Percentiles rank a stretch among this genome's conserved stretches.
phyloP scores from a whole-genome alignment of 2,888 invertebrate species.

The Limenitis camilla region DNA sequence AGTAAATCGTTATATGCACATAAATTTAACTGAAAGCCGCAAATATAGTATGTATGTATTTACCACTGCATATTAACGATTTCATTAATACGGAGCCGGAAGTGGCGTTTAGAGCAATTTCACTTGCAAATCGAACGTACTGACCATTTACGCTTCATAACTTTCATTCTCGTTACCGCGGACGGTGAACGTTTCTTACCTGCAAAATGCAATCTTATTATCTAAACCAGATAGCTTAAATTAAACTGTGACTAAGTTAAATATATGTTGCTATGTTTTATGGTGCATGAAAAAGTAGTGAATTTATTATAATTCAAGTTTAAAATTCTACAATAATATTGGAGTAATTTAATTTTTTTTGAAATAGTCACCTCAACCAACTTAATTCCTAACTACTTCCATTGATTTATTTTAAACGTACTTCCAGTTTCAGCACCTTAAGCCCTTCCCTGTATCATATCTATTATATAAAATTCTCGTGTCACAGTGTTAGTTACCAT shows the following conservation, averaged over 20 bases:
- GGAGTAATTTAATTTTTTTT: too few species aligned
- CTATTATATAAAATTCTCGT: too few species aligned
- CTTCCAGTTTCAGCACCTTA: too few species aligned
- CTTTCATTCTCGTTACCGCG: constrained; percentile 45
- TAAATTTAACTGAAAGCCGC: too few species aligned
- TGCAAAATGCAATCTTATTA: constrained; percentile 5
- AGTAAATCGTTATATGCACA: too few species aligned
- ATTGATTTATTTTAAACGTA: too few species aligned
- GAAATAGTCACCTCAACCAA: too few species aligned
- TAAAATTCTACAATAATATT: too few species aligned
- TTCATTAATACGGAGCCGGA: constrained; percentile 29
- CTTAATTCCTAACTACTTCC: too few species aligned
- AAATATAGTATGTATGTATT: constrained; percentile 7
- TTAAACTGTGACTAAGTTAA: neutral
- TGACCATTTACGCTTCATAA: constrained; percentile 45
- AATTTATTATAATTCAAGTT: too few species aligned
- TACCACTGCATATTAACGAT: constrained; percentile 10
- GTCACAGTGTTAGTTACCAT: too few species aligned
- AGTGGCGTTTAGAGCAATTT: constrained; percentile 32
- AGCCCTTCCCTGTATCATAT: too few species aligned
- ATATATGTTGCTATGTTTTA: constrained; percentile 5
- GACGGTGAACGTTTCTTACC: constrained; percentile 10
- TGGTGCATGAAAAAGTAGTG: constrained; percentile 1
- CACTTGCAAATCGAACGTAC: constrained; percentile 45
- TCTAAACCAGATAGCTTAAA: neutral